phyloP scores from a whole-genome alignment of 2,113 vertebrate species.

The Tychaedon coryphoeus region DNA sequence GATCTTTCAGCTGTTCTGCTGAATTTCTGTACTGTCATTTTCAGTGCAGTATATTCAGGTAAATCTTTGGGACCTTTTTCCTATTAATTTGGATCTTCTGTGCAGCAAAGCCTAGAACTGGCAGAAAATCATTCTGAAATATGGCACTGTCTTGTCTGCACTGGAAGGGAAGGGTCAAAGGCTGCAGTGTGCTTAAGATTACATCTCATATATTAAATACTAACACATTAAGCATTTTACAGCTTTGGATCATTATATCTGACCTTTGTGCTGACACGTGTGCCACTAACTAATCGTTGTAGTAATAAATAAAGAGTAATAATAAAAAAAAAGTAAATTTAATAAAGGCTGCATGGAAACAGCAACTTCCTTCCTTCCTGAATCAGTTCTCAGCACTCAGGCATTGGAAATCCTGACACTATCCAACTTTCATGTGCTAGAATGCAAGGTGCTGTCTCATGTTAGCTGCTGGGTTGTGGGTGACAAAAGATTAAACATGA shows the following conservation, averaged over 20 bases:
- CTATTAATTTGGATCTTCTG: background rate
- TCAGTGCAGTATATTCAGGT: background rate
- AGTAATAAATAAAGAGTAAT: background rate
- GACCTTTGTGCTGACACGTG: conserved; percentile 48
- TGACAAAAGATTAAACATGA: background rate
- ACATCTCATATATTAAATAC: background rate
- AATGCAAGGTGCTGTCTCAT: background rate
- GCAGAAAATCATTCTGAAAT: background rate
- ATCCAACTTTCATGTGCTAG: background rate
- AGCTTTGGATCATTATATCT: background rate
- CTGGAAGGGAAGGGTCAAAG: conserved; percentile 19
- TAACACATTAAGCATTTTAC: background rate
- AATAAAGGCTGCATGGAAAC: background rate
- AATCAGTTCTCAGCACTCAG: background rate
- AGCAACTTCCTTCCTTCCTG: background rate
- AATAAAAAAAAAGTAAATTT: background rate
- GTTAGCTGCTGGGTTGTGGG: background rate
- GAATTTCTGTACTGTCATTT: background rate
- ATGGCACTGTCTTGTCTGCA: background rate
- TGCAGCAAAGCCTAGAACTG: background rate
- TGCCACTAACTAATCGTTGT: background rate
- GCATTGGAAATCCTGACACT: background rate
- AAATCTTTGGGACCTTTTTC: background rate
- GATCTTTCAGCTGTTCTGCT: background rate
- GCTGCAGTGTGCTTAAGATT: background rate